Evolutionary conservation across 2,888 invertebrate species (phyloP), one percentile per base, ranked within the genome.

Genomic region (Catocala nupta): DNA sequence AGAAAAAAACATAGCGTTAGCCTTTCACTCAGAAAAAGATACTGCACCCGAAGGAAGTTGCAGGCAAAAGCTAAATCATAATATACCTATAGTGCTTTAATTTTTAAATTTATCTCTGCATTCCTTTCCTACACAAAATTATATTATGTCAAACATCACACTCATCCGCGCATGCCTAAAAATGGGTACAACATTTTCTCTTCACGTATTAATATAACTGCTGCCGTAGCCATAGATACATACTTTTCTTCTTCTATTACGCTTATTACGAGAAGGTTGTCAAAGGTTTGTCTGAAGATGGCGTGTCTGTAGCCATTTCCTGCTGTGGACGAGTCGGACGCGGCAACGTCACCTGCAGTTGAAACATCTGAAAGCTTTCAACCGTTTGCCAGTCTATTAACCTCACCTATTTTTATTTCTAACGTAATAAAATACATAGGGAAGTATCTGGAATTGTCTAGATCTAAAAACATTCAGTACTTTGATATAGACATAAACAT

Each of bases 301-400:
- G 81, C 85, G 78, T 85, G 83, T 77, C 82, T 70, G 76, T 75
- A 73, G 73, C 83, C 81, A 81, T 86, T 89, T 88, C 81, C 85
- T 81, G 78, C 81, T 75, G 78, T 75, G 73, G 71, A 77, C 82
- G 79, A 84, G 8, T 9, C 36, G 36, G 9, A 8, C 36, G 36
- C 36, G 25, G 25, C 25, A 25, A 25, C 77, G 82, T 86, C 84
- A 85, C 84, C 85, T 84, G 85, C 84, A 82, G 75, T 78, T 81
- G 77, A 83, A 82, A 81, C 83, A 83, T 82, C 86, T 86, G 86
- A 91, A 89, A 91, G 91, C 91, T 92, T 91, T 90, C 84, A 86
- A 83, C 82, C 81, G 84, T 89, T 91, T 87, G 79, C 89, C 85
- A 84, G 82, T 75, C 83, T 83, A 84, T 90, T 90, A 85, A 85